Conservation (phyloP, 2,797 vertebrate species). For the Xerus rutilus region DNA sequence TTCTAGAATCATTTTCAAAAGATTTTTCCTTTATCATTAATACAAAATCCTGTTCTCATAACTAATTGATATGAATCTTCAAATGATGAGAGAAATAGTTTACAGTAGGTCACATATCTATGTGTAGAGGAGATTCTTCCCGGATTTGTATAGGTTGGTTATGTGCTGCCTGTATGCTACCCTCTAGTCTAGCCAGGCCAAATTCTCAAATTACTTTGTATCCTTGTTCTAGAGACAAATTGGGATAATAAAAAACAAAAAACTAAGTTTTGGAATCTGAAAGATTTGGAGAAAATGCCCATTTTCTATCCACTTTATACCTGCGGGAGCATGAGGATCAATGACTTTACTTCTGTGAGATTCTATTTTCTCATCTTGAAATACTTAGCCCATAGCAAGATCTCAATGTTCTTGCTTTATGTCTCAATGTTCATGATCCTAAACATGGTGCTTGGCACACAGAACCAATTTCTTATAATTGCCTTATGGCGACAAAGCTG, state of each 20-base stretch:
- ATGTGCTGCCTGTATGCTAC: background rate
- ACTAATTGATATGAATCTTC: background rate
- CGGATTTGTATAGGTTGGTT: background rate
- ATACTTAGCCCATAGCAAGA: background rate
- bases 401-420: background rate
- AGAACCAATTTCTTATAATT: background rate
- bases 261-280: background rate
- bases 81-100: background rate
- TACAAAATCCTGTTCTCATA: background rate
- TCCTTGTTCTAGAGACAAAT: background rate
- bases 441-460: background rate
- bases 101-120: background rate
- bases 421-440: background rate
- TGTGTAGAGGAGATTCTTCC: background rate
- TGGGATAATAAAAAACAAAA: background rate
- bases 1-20: background rate
- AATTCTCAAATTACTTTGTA: background rate
- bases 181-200: background rate
- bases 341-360: background rate
- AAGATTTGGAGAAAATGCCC: conserved; percentile 3
- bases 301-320: background rate
- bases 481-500: background rate
- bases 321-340: background rate
- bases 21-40: background rate
- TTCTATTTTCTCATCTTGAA: background rate